Base-by-base conservation (phyloP, 2,113 vertebrate genomes). In the Phylloscopus trochiloides region DNA sequence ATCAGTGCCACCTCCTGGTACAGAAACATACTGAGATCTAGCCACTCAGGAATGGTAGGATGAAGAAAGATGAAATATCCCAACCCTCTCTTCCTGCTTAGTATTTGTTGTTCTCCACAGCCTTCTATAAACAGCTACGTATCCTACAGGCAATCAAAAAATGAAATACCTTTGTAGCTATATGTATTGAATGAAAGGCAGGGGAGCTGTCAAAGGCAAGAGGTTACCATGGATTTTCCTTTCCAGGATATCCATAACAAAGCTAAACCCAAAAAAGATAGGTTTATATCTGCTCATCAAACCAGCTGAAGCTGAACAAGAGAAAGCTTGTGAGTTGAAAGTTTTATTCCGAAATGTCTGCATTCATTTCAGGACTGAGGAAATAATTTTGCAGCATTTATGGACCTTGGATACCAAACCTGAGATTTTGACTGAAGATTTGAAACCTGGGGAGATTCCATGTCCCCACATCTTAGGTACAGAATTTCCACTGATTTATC, bases 1-100 rank as follows among this genome's bases (percentile, higher is more conserved):
- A 75, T 55, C 34, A 68, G 57, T 86, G 88, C 73, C 91, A 92
- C 86, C 79, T 88, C 83, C 95, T 95, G 84, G 81, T 62, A 38
- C 50, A 31, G 11, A 95, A 83, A 80, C 19, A 3, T n/a, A 80
- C 34, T 48, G 50, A 52, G 43, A 68, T 48, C 42, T 29, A 92
- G 58, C 34, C 32, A 61, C 16, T 63, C 15, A 31, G 42, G 25
- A 83, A 66, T 1, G 7, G 25, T 5, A 79, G 42, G 11, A 50
- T 31, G 24, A 88, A 65, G 50, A 73, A 88, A 58, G 3, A 17
- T 32, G 54, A 92, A 76, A 70, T 26, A 75, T 18, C 38, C 10
- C 14, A 40, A 1, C 14, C 32, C 6, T 45, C 1, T 0, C 28
- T n/a, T 86, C 59, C 32, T 47, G 29, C 14, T 65, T 36, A 21